These are phyloP conservation scores for Seriola aureovittata DNA, from an alignment of 2,113 vertebrate species.

Conservation along the genomic window DNA sequence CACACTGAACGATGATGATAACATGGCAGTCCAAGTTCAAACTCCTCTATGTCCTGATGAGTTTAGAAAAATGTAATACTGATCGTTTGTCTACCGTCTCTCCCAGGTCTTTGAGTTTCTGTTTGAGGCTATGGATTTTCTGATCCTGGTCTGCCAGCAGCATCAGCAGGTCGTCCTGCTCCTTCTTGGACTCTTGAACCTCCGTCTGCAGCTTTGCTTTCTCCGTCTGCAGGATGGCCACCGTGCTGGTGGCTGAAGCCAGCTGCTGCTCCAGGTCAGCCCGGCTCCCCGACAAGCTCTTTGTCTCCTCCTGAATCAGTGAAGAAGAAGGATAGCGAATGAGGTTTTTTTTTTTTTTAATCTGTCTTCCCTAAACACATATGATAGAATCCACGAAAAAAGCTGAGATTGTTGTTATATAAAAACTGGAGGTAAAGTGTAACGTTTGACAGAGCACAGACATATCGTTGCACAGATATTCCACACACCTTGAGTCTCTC, in stretches of 20 bases:
- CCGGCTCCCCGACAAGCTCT: constrained; percentile 83
- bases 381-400: no score
- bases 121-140: constrained; percentile 90
- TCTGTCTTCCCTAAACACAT: no score
- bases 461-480: background rate
- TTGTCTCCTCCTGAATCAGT: constrained; percentile 85
- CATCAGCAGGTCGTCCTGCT: constrained; percentile 97
- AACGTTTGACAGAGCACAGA: background rate
- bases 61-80: background rate
- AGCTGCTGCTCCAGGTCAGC: constrained; percentile 88
- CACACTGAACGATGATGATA: no score
- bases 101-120: constrained; percentile 91
- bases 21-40: no score
- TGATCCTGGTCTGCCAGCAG: constrained; percentile 98
- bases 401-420: background rate
- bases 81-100: constrained; percentile 84
- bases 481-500: constrained; percentile 88
- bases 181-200: constrained; percentile 93
- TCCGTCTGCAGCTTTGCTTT: constrained; percentile 90
- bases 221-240: constrained; percentile 92
- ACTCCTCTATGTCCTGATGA: background rate
- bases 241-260: constrained; percentile 91
- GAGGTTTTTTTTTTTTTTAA: no score
- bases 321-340: background rate
- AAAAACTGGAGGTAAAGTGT: background rate